Conservation (phyloP, 2,797 vertebrate species). For the Rhinella marina region DNA sequence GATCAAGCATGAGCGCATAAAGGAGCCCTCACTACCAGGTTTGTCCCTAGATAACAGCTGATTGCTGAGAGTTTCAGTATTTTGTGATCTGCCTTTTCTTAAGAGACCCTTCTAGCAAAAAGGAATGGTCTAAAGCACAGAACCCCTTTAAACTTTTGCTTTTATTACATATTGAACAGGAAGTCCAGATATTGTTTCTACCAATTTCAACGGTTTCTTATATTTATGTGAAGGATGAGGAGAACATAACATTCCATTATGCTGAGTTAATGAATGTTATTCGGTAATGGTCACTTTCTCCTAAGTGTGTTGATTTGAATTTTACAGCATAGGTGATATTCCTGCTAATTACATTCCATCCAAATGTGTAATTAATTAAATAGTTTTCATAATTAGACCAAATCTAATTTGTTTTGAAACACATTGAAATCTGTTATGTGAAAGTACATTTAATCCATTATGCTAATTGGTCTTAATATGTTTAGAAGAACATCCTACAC, state of each 20-base stretch:
- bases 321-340: neutral
- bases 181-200: neutral
- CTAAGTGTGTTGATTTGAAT: neutral
- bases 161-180: neutral
- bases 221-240: neutral
- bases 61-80: no score
- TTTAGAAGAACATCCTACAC: neutral
- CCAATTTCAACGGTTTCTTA: neutral
- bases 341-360: neutral
- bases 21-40: no score
- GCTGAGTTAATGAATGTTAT: neutral
- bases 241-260: neutral
- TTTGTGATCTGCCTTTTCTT: no score
- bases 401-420: conserved; percentile 8
- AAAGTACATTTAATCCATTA: conserved; percentile 8
- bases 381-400: conserved; percentile 5
- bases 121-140: no score
- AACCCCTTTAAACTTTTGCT: no score
- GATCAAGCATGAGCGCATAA: no score
- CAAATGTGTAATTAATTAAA: conserved; percentile 14
- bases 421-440: neutral
- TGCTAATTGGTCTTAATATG: neutral
- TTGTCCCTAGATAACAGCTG: no score
- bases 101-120: no score
- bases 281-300: neutral